A percentile compares a stretch with the other conserved stretches of the same genome.
Conservation (phyloP, 1,140 invertebrate genomes). For the Steinernema khuongi region DNA sequence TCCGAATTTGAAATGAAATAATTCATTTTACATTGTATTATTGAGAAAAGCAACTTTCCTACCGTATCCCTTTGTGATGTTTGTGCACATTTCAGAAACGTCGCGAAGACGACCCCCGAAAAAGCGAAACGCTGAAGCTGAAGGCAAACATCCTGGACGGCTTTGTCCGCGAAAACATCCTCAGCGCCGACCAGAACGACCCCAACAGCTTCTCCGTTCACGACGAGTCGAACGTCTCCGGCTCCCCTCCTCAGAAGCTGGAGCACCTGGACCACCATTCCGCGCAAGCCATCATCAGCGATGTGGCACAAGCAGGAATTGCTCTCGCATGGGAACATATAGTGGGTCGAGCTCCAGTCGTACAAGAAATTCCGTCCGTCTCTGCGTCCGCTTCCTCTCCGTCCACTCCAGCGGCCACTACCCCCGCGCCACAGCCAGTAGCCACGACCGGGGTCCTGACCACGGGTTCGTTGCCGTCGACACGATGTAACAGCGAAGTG, state of each 20-base stretch:
- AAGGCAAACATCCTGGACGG: neutral
- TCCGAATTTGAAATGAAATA: too few species aligned
- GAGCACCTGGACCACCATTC: neutral
- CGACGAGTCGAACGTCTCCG: neutral
- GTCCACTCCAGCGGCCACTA: neutral
- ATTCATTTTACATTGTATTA: too few species aligned
- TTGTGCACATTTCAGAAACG: slow-evolving; percentile 16
- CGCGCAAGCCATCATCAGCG: neutral
- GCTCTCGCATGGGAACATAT: neutral
- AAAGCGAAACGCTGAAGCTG: neutral
- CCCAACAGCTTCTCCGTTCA: neutral
- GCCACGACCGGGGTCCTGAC: neutral
- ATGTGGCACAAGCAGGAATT: neutral
- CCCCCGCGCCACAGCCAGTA: neutral
- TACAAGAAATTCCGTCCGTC: neutral
- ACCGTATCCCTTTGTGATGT: too few species aligned
- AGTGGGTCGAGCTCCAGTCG: neutral
- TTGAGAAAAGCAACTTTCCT: too few species aligned
- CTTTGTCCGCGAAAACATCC: neutral
- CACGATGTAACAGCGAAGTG: neutral
- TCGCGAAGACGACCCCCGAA: neutral
- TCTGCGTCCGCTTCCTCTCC: neutral
- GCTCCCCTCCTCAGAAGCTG: neutral
- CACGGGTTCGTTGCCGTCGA: neutral
- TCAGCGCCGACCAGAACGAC: neutral